Percentiles rank a stretch among this genome's conserved stretches.
phyloP scores from a whole-genome alignment of 2,113 vertebrate genomes.

The Piprites chloris region DNA sequence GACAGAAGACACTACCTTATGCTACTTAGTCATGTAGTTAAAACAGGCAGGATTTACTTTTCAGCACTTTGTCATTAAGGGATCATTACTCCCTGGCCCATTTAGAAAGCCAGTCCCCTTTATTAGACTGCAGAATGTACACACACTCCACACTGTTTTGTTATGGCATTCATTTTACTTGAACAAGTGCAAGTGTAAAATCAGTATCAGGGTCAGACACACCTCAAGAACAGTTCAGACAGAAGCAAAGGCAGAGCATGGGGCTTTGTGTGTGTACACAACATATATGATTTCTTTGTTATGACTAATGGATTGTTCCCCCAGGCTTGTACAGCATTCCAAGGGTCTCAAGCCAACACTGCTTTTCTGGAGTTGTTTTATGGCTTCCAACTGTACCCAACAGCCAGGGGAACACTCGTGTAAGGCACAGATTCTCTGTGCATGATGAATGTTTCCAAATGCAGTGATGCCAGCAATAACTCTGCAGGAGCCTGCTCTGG shows the following conservation, averaged over 20 bases:
- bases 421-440: neutral
- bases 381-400: neutral
- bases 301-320: neutral
- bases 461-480: neutral
- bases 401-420: neutral
- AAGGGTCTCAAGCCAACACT: neutral
- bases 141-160: neutral
- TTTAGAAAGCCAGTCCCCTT: neutral
- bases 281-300: neutral
- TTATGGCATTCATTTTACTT: neutral
- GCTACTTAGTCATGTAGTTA: neutral
- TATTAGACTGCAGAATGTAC: neutral
- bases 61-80: neutral
- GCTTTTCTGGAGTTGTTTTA: neutral
- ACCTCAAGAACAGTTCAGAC: neutral
- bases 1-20: neutral
- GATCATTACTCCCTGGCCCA: neutral
- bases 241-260: neutral
- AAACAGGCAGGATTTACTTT: neutral
- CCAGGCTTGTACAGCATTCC: fast-evolving
- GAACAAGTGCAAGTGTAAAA: neutral
- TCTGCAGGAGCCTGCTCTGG: neutral
- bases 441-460: neutral
- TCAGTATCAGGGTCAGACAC: neutral
- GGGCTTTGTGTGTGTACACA: neutral